phyloP scores from a whole-genome alignment of 2,797 vertebrate species.

The Bryconaethiops microstoma region DNA sequence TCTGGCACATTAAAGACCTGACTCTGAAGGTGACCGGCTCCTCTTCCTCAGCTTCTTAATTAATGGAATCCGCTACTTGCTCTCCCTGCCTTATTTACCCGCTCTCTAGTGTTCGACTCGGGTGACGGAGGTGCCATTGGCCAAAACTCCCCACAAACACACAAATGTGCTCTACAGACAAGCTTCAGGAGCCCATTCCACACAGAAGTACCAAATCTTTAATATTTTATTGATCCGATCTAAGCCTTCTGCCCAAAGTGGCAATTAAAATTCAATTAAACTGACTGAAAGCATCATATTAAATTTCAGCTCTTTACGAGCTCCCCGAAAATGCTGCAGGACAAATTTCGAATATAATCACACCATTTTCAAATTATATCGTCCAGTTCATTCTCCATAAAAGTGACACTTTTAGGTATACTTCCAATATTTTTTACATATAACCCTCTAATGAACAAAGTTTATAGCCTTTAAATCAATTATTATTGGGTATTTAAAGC shows the following conservation, averaged over 20 bases:
- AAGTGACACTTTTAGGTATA: slow-evolving; percentile 99
- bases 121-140: slow-evolving; percentile 77
- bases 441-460: slow-evolving; percentile 99
- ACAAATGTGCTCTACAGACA: slow-evolving; percentile 58
- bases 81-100: slow-evolving; percentile 89
- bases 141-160: slow-evolving; percentile 80
- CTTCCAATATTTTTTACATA: slow-evolving; percentile 99
- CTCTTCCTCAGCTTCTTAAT: slow-evolving; percentile 90
- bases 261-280: slow-evolving; percentile 99
- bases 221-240: slow-evolving; percentile 99
- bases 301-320: slow-evolving; percentile 99
- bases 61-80: slow-evolving; percentile 87
- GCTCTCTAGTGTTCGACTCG: slow-evolving; percentile 76
- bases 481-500: slow-evolving; percentile 97
- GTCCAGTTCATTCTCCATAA: slow-evolving; percentile 98
- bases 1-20: slow-evolving; percentile 97
- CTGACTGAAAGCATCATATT: slow-evolving; percentile 99
- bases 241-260: slow-evolving; percentile 99
- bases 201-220: slow-evolving; percentile 92
- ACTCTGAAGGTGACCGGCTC: slow-evolving; percentile 98
- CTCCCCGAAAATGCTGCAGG: slow-evolving; percentile 98
- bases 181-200: slow-evolving; percentile 79
- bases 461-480: slow-evolving; percentile 99
- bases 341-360: slow-evolving; percentile 99
- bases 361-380: slow-evolving; percentile 99